Conservation (phyloP, 2,797 vertebrate genomes). For the Huso huso region DNA sequence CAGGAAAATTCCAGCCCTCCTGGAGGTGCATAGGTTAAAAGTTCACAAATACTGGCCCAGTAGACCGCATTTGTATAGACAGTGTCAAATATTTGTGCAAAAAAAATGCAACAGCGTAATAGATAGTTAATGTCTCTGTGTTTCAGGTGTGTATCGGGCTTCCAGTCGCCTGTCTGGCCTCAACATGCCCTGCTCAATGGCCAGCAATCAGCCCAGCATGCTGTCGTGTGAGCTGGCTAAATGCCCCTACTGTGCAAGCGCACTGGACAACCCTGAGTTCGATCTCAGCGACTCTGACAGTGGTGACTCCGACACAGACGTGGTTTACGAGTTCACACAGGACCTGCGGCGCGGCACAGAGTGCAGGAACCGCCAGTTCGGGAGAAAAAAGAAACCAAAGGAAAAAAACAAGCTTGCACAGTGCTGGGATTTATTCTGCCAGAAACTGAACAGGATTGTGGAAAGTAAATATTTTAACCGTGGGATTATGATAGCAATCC, state of each 20-base stretch:
- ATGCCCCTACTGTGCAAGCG: slow-evolving; percentile 68
- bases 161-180: slow-evolving; percentile 45
- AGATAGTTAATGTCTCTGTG: slow-evolving; percentile 30
- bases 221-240: slow-evolving; percentile 57
- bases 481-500: slow-evolving; percentile 94
- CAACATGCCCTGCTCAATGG: slow-evolving; percentile 50
- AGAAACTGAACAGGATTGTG: slow-evolving; percentile 63
- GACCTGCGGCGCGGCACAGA: slow-evolving; percentile 40
- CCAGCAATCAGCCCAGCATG: slow-evolving; percentile 47
- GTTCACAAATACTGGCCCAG: too few species aligned
- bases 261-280: slow-evolving; percentile 55
- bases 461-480: slow-evolving; percentile 95
- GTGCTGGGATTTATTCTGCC: slow-evolving; percentile 34
- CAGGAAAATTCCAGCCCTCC: too few species aligned
- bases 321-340: slow-evolving; percentile 55
- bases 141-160: slow-evolving; percentile 33
- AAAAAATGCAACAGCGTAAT: slow-evolving; percentile 28
- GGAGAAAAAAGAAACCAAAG: slow-evolving; percentile 33
- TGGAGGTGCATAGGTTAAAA: too few species aligned
- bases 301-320: slow-evolving; percentile 53
- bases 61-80: too few species aligned
- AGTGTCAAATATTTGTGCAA: too few species aligned
- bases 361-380: slow-evolving; percentile 19
- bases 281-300: slow-evolving; percentile 57
- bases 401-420: slow-evolving; percentile 34